Evolutionary conservation across 2,113 vertebrate genomes (phyloP).

Genomic region (Charadrius vociferus): DNA sequence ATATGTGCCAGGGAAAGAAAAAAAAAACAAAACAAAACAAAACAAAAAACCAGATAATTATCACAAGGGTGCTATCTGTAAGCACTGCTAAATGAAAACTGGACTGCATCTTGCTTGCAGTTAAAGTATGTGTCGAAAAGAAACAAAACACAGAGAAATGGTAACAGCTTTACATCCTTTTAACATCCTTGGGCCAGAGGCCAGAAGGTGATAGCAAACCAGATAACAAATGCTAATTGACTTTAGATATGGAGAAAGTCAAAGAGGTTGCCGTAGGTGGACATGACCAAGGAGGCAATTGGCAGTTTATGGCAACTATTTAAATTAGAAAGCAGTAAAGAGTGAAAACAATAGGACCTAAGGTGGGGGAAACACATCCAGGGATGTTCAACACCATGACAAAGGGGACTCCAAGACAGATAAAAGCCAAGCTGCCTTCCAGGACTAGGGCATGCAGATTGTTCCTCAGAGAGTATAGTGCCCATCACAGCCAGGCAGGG

Average conservation of each 20-base stretch:
- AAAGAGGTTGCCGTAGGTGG: not conserved
- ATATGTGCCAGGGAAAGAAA: not conserved
- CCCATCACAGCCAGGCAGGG: not conserved
- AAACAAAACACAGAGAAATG: not conserved
- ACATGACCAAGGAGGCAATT: not conserved
- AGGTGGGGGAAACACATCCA: not conserved
- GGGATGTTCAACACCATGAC: not conserved
- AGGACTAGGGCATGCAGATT: not conserved
- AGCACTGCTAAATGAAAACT: not conserved
- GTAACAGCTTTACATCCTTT: not conserved
- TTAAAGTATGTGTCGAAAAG: not conserved
- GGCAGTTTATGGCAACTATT: not conserved
- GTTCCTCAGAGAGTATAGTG: accelerated
- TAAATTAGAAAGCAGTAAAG: not conserved
- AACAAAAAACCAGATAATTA: not conserved
- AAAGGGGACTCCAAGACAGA: not conserved
- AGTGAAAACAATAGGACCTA: not conserved
- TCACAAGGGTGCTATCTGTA: not conserved
- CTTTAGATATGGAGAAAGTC: not conserved
- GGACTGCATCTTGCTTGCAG: not conserved
- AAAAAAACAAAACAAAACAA: no score
- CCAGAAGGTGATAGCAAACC: not conserved
- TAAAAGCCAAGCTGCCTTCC: not conserved
- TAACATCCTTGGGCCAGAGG: not conserved
- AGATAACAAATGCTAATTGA: not conserved